Conservation (phyloP, 2,797 vertebrate species). For the Ambastaia sidthimunki region DNA sequence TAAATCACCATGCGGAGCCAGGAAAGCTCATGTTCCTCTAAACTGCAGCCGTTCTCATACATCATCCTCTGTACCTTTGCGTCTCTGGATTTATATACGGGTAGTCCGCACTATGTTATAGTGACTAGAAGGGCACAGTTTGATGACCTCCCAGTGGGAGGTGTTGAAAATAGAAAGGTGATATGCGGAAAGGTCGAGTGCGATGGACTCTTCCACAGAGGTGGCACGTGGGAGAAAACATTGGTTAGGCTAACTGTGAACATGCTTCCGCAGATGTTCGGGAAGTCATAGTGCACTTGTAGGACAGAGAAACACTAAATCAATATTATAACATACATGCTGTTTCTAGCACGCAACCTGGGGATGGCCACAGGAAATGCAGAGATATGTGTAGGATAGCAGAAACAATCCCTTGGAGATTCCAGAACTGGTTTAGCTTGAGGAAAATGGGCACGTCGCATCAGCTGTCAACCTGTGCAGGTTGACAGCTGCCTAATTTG, state of each 20-base stretch:
- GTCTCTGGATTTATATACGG: slow-evolving; percentile 42
- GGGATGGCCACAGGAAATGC: background rate
- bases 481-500: too few relatives aligned
- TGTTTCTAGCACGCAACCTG: background rate
- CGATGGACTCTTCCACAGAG: background rate
- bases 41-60: background rate
- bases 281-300: background rate
- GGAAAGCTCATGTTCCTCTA: slow-evolving; percentile 16
- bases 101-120: slow-evolving; percentile 29
- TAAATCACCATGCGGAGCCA: slow-evolving; percentile 34
- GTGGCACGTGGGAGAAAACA: background rate
- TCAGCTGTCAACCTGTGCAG: background rate
- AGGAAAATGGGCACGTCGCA: background rate
- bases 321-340: background rate
- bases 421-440: background rate
- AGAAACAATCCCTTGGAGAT: background rate
- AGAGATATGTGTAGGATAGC: background rate
- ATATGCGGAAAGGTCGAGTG: background rate
- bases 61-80: slow-evolving; percentile 28
- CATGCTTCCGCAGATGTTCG: background rate
- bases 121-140: slow-evolving; percentile 24
- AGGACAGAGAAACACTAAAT: background rate
- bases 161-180: slow-evolving; percentile 38
- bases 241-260: background rate
- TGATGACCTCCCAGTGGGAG: slow-evolving; percentile 29